phyloP scores from a whole-genome alignment of 2,113 vertebrate genomes.

The Guaruba guarouba region DNA sequence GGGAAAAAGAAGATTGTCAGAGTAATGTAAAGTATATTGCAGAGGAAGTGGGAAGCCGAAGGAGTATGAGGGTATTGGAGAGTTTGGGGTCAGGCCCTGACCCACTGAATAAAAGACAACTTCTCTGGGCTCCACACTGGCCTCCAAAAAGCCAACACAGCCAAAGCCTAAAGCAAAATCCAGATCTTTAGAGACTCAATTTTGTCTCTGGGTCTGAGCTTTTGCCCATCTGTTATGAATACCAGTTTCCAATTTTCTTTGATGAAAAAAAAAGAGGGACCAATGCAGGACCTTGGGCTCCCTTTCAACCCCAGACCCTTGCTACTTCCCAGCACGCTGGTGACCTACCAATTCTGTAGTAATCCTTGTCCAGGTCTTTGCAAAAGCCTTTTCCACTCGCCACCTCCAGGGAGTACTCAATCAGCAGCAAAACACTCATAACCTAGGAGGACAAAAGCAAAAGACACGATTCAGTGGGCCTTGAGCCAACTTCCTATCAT shows the following conservation, averaged over 20 bases:
- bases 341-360: constrained; percentile 69
- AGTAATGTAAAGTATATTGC: background rate
- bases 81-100: background rate
- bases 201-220: background rate
- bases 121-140: fast-evolving
- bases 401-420: constrained; percentile 74
- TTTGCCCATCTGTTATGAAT: background rate
- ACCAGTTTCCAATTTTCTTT: too few species aligned
- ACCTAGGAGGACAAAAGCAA: constrained; percentile 48
- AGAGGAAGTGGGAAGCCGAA: background rate
- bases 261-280: background rate
- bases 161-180: background rate
- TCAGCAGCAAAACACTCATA: constrained; percentile 69
- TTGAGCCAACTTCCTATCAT: background rate
- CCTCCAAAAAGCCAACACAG: background rate
- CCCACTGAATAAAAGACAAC: background rate
- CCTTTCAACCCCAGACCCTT: background rate
- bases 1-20: background rate
- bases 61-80: background rate
- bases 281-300: background rate
- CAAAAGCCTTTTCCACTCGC: constrained; percentile 59
- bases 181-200: background rate
- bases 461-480: background rate
- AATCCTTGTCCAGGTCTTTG: constrained; percentile 53
- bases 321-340: background rate